Evolutionary conservation across 2,888 invertebrate genomes (phyloP).

Genomic region (Acanthosoma haemorrhoidale): DNA sequence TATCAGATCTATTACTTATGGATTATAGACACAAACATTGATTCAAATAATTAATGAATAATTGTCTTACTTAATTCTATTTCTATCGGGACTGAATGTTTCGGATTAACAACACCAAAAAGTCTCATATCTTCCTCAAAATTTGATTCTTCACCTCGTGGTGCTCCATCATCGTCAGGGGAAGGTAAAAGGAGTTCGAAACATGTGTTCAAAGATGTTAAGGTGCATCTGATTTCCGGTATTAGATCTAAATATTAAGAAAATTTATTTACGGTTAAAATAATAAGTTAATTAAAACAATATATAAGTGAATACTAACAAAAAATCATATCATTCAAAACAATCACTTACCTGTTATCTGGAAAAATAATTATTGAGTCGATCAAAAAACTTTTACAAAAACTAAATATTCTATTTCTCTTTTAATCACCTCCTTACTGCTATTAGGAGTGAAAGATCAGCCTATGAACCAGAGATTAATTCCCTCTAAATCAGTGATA

Average conservation of each 20-base stretch:
- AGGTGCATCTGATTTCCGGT: slow-evolving; percentile 43
- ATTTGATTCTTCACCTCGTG: neutral
- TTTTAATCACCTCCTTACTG: too few relatives aligned
- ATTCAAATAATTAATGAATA: neutral
- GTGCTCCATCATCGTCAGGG: slow-evolving; percentile 42
- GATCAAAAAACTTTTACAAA: too few relatives aligned
- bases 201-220: slow-evolving; percentile 44
- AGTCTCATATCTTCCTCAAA: slow-evolving; percentile 32
- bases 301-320: neutral
- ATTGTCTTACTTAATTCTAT: slow-evolving; percentile 26
- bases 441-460: too few relatives aligned
- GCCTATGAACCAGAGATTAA: too few relatives aligned
- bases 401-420: too few relatives aligned
- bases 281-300: too few relatives aligned
- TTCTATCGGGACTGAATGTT: slow-evolving; percentile 30
- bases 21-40: neutral
- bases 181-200: slow-evolving; percentile 44
- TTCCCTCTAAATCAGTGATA: too few relatives aligned
- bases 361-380: too few relatives aligned
- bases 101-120: slow-evolving; percentile 32
- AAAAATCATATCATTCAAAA: too few relatives aligned
- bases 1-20: neutral
- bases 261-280: too few relatives aligned
- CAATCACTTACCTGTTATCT: too few relatives aligned
- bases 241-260: slow-evolving; percentile 41